Conservation (phyloP, 2,888 invertebrate genomes). For the Nysson spinosus region DNA sequence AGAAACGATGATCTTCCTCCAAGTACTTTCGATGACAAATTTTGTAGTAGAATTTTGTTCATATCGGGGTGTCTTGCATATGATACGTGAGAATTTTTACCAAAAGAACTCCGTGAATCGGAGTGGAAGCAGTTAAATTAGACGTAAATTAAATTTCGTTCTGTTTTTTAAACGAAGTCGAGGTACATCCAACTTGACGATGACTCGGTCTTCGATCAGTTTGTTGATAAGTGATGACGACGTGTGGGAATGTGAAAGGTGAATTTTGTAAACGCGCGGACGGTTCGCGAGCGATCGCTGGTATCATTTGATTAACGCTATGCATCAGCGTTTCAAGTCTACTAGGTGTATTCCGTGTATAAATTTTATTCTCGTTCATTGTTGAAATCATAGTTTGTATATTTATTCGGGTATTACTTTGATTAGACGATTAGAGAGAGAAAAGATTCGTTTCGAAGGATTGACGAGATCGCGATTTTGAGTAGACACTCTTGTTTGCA, state of each 20-base stretch:
- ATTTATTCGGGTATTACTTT: not conserved
- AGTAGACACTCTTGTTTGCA: too few species aligned
- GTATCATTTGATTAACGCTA: not conserved
- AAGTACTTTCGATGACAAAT: not conserved
- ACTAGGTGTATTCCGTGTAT: not conserved
- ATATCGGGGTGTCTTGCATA: conserved; percentile 23
- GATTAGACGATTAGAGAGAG: too few species aligned
- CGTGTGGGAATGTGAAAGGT: conserved; percentile 11
- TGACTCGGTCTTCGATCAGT: not conserved
- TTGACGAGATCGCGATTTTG: too few species aligned
- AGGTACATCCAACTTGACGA: conserved; percentile 1
- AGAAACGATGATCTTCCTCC: not conserved
- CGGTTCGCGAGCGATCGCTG: conserved; percentile 38
- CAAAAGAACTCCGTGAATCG: conserved; percentile 60
- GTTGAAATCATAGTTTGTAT: not conserved
- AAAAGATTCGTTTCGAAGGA: too few species aligned
- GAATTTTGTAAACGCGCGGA: conserved; percentile 35
- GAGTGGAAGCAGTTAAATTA: conserved; percentile 53
- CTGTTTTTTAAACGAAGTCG: conserved; percentile 46
- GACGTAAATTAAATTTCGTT: conserved; percentile 48
- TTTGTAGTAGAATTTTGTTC: not conserved
- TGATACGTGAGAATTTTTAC: conserved; percentile 63
- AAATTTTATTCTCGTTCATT: not conserved
- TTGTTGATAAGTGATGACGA: conserved; percentile 1
- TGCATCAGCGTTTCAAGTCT: not conserved